Evolutionary conservation across 1,140 invertebrate genomes (phyloP).

Genomic region (Eumeta japonica): DNA sequence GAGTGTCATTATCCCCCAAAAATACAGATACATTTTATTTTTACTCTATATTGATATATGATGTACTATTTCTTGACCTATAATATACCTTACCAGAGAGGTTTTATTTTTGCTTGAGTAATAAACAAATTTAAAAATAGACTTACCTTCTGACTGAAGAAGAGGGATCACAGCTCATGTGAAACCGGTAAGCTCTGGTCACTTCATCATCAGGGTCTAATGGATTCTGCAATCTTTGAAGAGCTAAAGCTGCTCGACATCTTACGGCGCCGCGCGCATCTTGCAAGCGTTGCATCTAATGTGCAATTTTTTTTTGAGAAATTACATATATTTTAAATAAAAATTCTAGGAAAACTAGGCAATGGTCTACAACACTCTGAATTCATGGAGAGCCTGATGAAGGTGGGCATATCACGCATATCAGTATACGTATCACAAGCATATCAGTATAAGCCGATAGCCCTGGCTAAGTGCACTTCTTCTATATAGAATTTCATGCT

Average conservation of each 20-base stretch:
- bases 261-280: constrained; percentile 74
- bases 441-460: no score
- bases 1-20: no score
- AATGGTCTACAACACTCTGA: neutral
- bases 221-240: constrained; percentile 79
- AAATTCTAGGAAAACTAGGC: no score
- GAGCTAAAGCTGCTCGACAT: constrained; percentile 75
- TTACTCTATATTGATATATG: no score
- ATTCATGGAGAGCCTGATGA: neutral
- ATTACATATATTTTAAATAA: no score
- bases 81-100: neutral
- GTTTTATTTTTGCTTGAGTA: neutral
- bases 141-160: constrained; percentile 64
- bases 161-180: constrained; percentile 74
- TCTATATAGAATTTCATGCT: no score
- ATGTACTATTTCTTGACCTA: no score
- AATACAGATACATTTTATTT: no score
- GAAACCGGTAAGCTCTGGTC: constrained; percentile 75
- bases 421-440: no score
- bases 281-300: constrained; percentile 59
- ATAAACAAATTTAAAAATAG: neutral
- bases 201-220: constrained; percentile 73
- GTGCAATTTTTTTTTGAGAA: no score
- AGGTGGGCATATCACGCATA: no score
- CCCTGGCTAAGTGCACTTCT: no score